Base-by-base conservation (phyloP, 2,113 vertebrate species). In the Miniopterus natalensis region DNA sequence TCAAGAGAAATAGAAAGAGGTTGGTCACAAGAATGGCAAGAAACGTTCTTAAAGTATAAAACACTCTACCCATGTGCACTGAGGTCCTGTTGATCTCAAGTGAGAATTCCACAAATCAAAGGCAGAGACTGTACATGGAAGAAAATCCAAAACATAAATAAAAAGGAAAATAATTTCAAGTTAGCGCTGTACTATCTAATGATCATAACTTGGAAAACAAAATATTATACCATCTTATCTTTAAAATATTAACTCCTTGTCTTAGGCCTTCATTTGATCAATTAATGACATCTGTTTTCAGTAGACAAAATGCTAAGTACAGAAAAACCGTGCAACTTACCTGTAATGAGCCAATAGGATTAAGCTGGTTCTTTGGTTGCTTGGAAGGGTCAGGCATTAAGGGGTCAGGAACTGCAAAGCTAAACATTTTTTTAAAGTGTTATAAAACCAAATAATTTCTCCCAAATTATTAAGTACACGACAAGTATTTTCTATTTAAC, bases 291-390 rank as follows among this genome's bases (percentile, higher is more conserved):
- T 36, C 36, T 86, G 80, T 87, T 40, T 51, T 88, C 31, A 92
- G 36, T 15, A 94, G 36, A 90, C 51, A 97, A 94, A 94, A 94
- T 18, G 47, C 49, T 90, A 94, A 57, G 12, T 49, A 55, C 13
- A 31, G 36, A 89, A 85, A 95, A 90, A 65, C 40, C 77, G 15
- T 51, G 59, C 8, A 17, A 92, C 97, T 96, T 96, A 98, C 98
- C 97, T 98, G 98, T 93, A 98, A 95, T 66, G 97, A 97, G 63
- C 98, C 98, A 91, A 98, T 97, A 74, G 98, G 98, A 95, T 98
- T 98, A 92, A 97, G 95, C 83, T 98, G 98, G 87, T 98, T 98
- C 95, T 97, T 97, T 92, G 98, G 93, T 93, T 98, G 97, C 92
- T 98, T 98, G 49, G 96, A 87, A 95, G 96, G 95, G 73, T 98